Evolutionary conservation across 2,888 invertebrate species (phyloP), one percentile per base, ranked within the genome.

Genomic region (Drosophila hawaiiensis): DNA sequence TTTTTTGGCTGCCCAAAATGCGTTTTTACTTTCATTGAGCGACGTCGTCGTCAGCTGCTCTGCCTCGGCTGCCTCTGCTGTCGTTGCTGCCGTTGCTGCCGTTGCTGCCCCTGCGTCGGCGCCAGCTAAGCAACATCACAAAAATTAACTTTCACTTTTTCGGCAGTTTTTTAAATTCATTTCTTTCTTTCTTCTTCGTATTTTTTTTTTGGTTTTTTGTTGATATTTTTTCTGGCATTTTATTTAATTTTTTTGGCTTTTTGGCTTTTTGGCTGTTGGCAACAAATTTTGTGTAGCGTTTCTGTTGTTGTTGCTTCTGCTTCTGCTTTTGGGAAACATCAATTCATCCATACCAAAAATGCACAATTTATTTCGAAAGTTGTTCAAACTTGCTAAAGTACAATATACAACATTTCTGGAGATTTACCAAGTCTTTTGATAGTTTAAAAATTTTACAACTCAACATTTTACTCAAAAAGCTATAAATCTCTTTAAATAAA

Each of bases 91-190:
- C 56, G 5, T 28, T 7, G 56, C 7, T 19, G 28, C 14, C 35
- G 59, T 19, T 64, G 59, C 35, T 64, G 73, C 47, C 76, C 78
- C 73, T 69, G 25, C 68, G 66, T 39, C 56, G n/a, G 60, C 69
- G 61, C 25, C 78, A 73, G 76, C 91, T 83, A 82, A 82, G 87
- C 90, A 83, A 85, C 89, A 87, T 84, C 86, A 86, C 73, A 84
- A 78, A 87, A 88, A 79, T 89, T 84, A 92, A 92, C 93, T 92
- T 92, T 92, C 93, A 93, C 93, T 93, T 92, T 92, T 92, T 93
- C 91, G 92, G 92, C 91, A 91, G 88, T 91, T 88, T 87, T 87
- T 87, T 86, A 89, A 90, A 83, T 87, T 89, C 87, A 89, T 87
- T 89, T 88, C 86, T 88, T 86, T 89, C 73, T 81, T 89, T 89